phyloP scores from a whole-genome alignment of 2,113 vertebrate genomes.

The Cynopterus brachyotis region DNA sequence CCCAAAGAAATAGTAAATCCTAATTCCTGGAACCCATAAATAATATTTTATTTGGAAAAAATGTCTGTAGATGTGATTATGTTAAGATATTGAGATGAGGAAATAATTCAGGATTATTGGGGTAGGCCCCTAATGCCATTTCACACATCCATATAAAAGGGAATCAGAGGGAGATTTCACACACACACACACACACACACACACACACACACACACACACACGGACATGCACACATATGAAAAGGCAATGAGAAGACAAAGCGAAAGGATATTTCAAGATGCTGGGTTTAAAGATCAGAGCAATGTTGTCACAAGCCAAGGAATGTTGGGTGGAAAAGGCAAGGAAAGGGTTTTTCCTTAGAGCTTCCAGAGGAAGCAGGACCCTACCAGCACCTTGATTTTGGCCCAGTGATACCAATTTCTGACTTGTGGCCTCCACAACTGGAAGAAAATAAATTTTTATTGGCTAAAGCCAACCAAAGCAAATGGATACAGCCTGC shows the following conservation, averaged over 20 bases:
- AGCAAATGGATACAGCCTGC: not conserved
- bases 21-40: not conserved
- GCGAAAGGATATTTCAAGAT: not conserved
- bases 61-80: not conserved
- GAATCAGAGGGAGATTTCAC: not conserved
- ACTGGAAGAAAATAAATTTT: not conserved
- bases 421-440: not conserved
- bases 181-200: not conserved
- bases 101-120: not conserved
- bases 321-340: not conserved
- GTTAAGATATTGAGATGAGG: not conserved
- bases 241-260: not conserved
- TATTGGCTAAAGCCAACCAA: not conserved
- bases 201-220: not conserved
- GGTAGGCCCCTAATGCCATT: not conserved
- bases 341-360: not conserved
- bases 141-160: not conserved
- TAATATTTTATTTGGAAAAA: not conserved
- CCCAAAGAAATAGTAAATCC: not conserved
- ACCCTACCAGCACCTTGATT: not conserved
- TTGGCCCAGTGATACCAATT: not conserved
- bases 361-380: not conserved
- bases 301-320: not conserved
- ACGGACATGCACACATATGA: not conserved
- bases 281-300: not conserved